Base-by-base conservation (phyloP, 1,140 invertebrate genomes). In the Heliconius melpomene region DNA sequence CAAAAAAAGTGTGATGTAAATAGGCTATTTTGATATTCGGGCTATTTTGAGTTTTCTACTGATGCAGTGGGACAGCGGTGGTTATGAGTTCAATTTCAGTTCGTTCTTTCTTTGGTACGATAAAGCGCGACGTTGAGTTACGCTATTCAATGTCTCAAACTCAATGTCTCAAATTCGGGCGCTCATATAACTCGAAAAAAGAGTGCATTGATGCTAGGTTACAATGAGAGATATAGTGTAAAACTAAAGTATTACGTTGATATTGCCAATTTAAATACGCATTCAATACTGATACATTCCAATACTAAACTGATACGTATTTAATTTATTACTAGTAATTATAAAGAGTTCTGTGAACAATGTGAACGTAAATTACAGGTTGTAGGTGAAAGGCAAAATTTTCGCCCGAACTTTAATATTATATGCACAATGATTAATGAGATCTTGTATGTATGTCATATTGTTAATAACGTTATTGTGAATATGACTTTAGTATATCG, bases 361-460 rank as follows among this genome's bases (percentile, higher is more conserved):
- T 66, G 60, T 66, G 60, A 66, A 66, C 23, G 60, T 66, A 66
- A 66, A 66, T 66, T 66, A 66, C 60, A 66, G 26, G 60, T 66
- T 66, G 60, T 66, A 66, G 60, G 60, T 66, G 60, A 66, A 66
- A 66, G 60, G 60, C 60, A 16, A 66, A 66, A 66, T 66, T 66
- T 66, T 66, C 60, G 60, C 13, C 5, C 60, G 16, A 1, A 66
- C 60, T 66, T 66, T 66, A 29, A 66, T 66, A 16, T 66, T 66
- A 66, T 29, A 66, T n/a, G 26, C n/a, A 29, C 73, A 79, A 81
- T 84, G 82, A 85, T 85, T 85, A 82, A 85, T 85, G 84, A 80
- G 78, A 83, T 77, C 23, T 32, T 71, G 66, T 79, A 82, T 82
- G 81, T 85, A 29, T 85, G 84, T 85, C 84, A 76, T 50, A 73